phyloP scores from a whole-genome alignment of 2,888 invertebrate species.

The Apeira syringaria region DNA sequence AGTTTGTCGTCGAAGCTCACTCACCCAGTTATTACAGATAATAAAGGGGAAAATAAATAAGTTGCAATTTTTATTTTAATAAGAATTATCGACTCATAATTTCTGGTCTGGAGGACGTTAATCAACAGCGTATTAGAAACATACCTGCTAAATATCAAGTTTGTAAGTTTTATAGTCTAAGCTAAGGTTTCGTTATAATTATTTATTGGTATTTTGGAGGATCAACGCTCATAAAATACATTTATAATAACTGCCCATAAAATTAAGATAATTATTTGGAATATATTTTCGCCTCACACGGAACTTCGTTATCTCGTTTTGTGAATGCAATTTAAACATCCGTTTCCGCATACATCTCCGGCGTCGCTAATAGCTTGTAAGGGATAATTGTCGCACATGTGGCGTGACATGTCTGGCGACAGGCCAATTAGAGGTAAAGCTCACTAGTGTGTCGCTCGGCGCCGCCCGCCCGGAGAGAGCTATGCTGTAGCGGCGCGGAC shows the following conservation, averaged over 20 bases:
- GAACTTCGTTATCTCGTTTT: conserved; percentile 68
- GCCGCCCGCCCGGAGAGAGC: conserved; percentile 49
- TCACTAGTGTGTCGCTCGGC: conserved; percentile 52
- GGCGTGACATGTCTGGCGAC: conserved; percentile 68
- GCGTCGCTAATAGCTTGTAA: conserved; percentile 74
- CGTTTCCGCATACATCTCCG: conserved; percentile 77
- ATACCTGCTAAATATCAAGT: too few relatives aligned
- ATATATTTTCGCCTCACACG: conserved; percentile 35
- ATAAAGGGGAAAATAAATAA: too few relatives aligned
- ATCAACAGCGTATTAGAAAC: too few relatives aligned
- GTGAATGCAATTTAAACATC: conserved; percentile 80
- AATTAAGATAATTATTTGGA: neutral
- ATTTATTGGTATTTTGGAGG: too few relatives aligned
- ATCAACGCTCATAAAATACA: too few relatives aligned
- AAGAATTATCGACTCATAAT: too few relatives aligned
- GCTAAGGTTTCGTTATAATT: too few relatives aligned
- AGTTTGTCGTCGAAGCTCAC: too few relatives aligned
- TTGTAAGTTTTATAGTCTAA: too few relatives aligned
- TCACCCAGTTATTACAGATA: too few relatives aligned
- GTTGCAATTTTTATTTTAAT: too few relatives aligned
- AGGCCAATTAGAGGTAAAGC: conserved; percentile 72
- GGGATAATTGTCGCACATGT: conserved; percentile 82
- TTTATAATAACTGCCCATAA: neutral
- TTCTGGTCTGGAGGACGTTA: too few relatives aligned
- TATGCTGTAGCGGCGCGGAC: conserved; percentile 21